Conservation (phyloP, 1,140 invertebrate species). For the Sycophila sp. region DNA sequence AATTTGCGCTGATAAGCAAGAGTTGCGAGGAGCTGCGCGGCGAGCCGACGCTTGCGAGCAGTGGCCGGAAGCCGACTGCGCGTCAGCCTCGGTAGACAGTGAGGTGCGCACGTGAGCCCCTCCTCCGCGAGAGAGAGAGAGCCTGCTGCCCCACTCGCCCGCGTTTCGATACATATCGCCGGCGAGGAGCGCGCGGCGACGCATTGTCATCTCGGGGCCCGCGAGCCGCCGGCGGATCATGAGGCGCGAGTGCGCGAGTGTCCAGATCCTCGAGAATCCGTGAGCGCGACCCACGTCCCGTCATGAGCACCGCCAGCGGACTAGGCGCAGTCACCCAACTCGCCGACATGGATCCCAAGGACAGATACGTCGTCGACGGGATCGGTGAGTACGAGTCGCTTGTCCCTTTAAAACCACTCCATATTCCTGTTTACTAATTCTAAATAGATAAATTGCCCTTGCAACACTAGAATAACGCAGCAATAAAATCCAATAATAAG, state of each 20-base stretch:
- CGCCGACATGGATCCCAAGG: conserved; percentile 58
- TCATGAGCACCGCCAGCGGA: conserved; percentile 52
- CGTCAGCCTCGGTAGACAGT: conserved; percentile 21
- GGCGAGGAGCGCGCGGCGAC: not conserved
- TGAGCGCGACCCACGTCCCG: not conserved
- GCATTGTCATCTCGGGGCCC: too few species aligned
- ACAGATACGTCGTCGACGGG: conserved; percentile 57
- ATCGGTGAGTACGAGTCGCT: conserved; percentile 55
- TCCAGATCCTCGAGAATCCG: too few species aligned
- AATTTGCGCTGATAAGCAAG: too few species aligned
- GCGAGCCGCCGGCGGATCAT: too few species aligned
- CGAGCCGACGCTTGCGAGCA: conserved; percentile 1
- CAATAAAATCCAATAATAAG: too few species aligned
- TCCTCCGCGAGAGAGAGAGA: not conserved
- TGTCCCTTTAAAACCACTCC: too few species aligned
- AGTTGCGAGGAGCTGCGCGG: too few species aligned
- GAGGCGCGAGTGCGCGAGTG: too few species aligned
- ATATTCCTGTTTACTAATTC: too few species aligned
- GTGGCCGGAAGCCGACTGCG: conserved; percentile 14
- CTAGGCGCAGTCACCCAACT: conserved; percentile 53
- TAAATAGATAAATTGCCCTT: too few species aligned
- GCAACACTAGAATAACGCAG: too few species aligned
- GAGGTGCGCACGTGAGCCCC: conserved; percentile 19
- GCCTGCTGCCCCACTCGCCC: not conserved
- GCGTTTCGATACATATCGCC: not conserved